Evolutionary conservation across 1,140 invertebrate genomes (phyloP), one percentile per base, ranked within the genome.

Genomic region (Scaptomyza hsui): DNA sequence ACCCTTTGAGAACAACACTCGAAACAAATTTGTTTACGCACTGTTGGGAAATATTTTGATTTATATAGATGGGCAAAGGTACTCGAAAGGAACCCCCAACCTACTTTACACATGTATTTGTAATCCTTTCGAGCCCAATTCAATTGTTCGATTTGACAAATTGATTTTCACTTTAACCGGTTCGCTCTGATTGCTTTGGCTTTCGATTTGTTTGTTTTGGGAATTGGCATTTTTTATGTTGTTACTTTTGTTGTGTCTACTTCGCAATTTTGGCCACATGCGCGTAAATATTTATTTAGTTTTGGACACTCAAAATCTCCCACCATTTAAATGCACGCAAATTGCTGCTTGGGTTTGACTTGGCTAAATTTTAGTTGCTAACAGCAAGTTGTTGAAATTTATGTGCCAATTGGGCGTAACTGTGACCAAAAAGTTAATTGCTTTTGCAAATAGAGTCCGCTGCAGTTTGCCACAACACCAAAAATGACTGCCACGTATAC

Each of bases 91-190:
- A 60, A 13, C 44, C 44, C 13, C 35, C 5, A 29, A 7, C 15
- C 19, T n/a, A 39, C 7, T 19, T 24, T 24, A 45, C 21, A 49
- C 7, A 44, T 21, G 9, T 41, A 48, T 78, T 63, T 78, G 79
- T 81, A 86, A 85, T 85, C 81, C 81, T 78, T 85, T 81, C 81
- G 61, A 70, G 79, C 76, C 80, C 80, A 76, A 76, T 86, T 86
- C 80, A 77, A 86, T 86, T 85, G 81, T 85, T 86, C 81, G 81
- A 86, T 81, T 85, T 85, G 81, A 85, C 82, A 85, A 85, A 85
- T 85, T 85, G 81, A 85, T 85, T 85, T 85, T 67, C 77, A 85
- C 81, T 85, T 86, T 75, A 73, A 77, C 63, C 77, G 64, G 61
- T 44, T 77, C 69, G 77, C 73, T 61, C 68, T 85, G 80, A 85